Percentiles rank a stretch among this genome's conserved stretches.
Conservation (phyloP, 2,888 invertebrate species). For the Pomacea canaliculata region DNA sequence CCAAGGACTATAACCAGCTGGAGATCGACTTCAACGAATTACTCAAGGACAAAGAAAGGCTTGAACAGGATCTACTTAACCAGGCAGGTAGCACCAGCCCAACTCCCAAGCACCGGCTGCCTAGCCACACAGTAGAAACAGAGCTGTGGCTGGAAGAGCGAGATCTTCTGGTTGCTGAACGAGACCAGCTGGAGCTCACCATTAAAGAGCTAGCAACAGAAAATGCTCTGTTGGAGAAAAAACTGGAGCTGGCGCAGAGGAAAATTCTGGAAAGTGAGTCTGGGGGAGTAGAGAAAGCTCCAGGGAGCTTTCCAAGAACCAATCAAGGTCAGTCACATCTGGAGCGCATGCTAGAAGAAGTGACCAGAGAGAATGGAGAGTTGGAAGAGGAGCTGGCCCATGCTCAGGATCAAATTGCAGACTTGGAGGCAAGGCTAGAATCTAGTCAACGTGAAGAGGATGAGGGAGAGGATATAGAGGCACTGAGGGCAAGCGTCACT, state of each 20-base stretch:
- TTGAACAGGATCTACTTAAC: conserved; percentile 49
- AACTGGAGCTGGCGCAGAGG: conserved; percentile 29
- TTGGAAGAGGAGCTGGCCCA: conserved; percentile 28
- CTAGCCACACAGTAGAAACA: neutral
- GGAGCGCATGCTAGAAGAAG: conserved; percentile 2
- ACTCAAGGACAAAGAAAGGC: conserved; percentile 54
- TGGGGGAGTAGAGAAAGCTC: neutral
- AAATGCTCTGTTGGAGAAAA: conserved; percentile 51
- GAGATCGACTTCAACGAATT: conserved; percentile 54
- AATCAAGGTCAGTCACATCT: neutral
- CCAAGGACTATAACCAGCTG: conserved; percentile 52
- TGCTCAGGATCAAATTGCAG: conserved; percentile 23
- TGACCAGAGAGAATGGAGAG: conserved; percentile 28
- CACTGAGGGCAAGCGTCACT: conserved; percentile 11
- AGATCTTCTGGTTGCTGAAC: conserved; percentile 46
- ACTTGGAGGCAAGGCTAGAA: conserved; percentile 16
- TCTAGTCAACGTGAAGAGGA: neutral
- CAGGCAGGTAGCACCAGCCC: conserved; percentile 35
- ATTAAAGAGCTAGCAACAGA: conserved; percentile 49
- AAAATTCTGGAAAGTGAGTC: neutral
- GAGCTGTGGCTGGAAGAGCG: conserved; percentile 39
- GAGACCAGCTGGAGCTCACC: conserved; percentile 54
- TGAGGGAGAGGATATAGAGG: conserved; percentile 4
- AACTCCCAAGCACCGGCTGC: conserved; percentile 12
- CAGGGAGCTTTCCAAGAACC: neutral